Conservation (phyloP, 2,797 vertebrate species). For the Triplophysa yarkandensis region DNA sequence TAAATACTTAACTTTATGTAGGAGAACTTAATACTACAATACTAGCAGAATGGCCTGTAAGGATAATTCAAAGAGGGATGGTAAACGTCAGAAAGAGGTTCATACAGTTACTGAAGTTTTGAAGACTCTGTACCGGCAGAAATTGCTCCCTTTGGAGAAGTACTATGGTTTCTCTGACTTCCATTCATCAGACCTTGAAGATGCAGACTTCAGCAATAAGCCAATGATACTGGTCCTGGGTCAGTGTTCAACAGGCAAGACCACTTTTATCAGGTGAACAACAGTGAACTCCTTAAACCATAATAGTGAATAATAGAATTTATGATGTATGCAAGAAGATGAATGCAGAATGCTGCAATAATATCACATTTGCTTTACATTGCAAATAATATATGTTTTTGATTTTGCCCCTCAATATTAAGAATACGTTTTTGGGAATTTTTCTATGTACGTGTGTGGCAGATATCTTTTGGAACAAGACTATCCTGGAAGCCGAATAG, state of each 20-base stretch:
- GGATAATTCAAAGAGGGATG: conserved; percentile 45
- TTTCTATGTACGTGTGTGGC: conserved; percentile 5
- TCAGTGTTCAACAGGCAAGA: conserved; percentile 90
- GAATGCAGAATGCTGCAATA: too few species aligned
- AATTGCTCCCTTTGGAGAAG: conserved; percentile 84
- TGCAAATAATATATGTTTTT: neutral
- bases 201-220: conserved; percentile 88
- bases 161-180: conserved; percentile 84
- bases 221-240: conserved; percentile 90
- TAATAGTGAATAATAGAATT: neutral
- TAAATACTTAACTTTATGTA: too few species aligned
- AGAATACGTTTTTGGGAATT: neutral
- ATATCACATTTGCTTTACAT: neutral
- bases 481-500: conserved; percentile 84
- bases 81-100: conserved; percentile 76
- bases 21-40: neutral
- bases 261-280: conserved; percentile 83
- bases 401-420: neutral
- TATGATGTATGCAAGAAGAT: too few species aligned
- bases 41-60: conserved; percentile 27
- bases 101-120: conserved; percentile 83
- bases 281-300: neutral
- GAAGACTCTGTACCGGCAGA: conserved; percentile 81
- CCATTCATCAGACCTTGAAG: conserved; percentile 83
- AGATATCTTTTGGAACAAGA: conserved; percentile 88